Percentiles rank a stretch among this genome's conserved stretches.
Evolutionary conservation across 2,797 vertebrate species (phyloP).

Genomic region (Pteronotus mesoamericanus): DNA sequence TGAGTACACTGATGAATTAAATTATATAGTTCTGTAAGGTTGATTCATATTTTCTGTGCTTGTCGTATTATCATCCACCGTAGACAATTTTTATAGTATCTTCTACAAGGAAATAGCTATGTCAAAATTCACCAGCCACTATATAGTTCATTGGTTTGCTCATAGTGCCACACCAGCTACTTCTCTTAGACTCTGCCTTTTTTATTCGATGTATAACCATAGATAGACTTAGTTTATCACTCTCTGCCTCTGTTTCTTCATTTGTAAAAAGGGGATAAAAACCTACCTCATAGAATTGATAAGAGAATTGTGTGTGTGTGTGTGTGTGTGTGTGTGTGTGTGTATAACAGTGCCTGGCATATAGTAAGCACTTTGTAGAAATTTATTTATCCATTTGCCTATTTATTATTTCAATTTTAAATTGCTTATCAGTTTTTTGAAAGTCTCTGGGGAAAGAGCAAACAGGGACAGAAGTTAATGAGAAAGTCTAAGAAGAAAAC

Average conservation of each 20-base stretch:
- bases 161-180: not conserved
- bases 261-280: not conserved
- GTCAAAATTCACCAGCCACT: not conserved
- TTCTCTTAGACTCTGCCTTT: not conserved
- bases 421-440: not conserved
- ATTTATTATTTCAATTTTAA: conserved; percentile 9
- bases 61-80: not conserved
- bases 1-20: not conserved
- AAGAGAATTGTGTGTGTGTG: not conserved
- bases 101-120: not conserved
- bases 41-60: not conserved
- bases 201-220: not conserved
- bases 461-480: not conserved
- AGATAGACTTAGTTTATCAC: not conserved
- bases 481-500: conserved; percentile 22
- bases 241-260: not conserved
- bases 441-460: not conserved
- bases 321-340: not conserved
- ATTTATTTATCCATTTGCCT: not conserved
- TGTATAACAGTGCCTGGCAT: not conserved
- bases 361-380: not conserved
- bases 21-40: not conserved
- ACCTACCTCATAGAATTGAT: not conserved
- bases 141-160: not conserved
- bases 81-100: not conserved